phyloP scores from a whole-genome alignment of 1,140 invertebrate genomes.

The Drosophila prosaltans region DNA sequence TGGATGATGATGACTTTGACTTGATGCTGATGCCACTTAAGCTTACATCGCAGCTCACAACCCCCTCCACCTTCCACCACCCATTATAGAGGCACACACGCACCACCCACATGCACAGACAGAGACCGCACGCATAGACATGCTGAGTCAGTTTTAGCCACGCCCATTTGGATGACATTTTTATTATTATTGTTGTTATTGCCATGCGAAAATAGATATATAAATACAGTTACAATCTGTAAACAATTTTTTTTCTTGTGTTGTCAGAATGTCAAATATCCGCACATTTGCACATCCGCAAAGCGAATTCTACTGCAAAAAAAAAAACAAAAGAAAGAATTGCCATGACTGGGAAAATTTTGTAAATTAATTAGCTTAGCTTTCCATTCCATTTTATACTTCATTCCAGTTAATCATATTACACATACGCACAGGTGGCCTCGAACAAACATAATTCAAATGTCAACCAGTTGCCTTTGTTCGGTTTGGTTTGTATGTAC shows the following conservation, averaged over 20 bases:
- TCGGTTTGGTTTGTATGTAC: background rate
- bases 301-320: too few species aligned
- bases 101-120: background rate
- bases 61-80: too few species aligned
- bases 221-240: background rate
- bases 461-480: slow-evolving; percentile 9
- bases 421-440: slow-evolving; percentile 6
- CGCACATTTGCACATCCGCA: background rate
- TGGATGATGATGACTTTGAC: slow-evolving; percentile 3
- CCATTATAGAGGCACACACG: too few species aligned
- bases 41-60: background rate
- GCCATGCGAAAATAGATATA: too few species aligned
- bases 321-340: too few species aligned
- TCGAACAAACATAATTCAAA: slow-evolving; percentile 7
- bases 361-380: slow-evolving; percentile 1
- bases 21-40: slow-evolving; percentile 12
- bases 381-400: background rate
- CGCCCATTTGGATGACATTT: slow-evolving; percentile 7
- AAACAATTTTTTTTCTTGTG: background rate
- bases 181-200: slow-evolving; percentile 6
- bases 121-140: background rate
- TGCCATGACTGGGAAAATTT: background rate
- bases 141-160: slow-evolving; percentile 6
- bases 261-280: background rate
- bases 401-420: background rate